Evolutionary conservation across 2,888 invertebrate species (phyloP), one percentile per base, ranked within the genome.

Genomic region (Ochropleura plecta): DNA sequence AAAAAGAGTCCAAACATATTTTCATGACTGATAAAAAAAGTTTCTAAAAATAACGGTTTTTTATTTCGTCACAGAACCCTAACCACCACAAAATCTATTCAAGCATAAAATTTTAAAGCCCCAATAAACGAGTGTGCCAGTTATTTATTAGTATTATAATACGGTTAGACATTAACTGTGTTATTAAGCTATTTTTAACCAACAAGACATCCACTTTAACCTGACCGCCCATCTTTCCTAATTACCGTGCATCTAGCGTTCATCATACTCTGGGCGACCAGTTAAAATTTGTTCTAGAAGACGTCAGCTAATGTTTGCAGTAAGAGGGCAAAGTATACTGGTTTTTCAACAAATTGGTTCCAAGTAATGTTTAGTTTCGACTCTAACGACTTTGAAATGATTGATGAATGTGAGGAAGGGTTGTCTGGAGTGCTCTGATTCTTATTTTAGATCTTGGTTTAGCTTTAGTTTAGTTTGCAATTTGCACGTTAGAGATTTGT

Each of bases 101-200:
- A 83, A 85, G 89, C 91, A 90, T 94, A 88, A 93, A 93, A 92
- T 91, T 94, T 94, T 92, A 94, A 89, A 91, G 89, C 89, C 84
- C 86, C 91, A 90, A 93, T 95, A 94, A 95, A 93, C 91, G 92
- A 91, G 86, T 90, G 79, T 88, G 93, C 87, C 92, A 92, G 89
- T 92, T 92, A 90, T 95, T 95, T 95, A 95, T 95, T 88, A 87
- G 81, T 92, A 91, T 94, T 94, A 93, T 94, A 95, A 95, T 94
- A 90, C 88, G 90, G 91, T 91, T 85, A 85, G 94, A 94, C 94
- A 85, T 92, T 90, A 93, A 92, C 90, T 88, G 87, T 88, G 84
- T 87, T 86, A 87, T 89, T 88, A 86, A 86, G 86, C 87, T 93
- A 92, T 92, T 93, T 92, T 91, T 93, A 93, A 84, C 71, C 81